Evolutionary conservation across 2,797 vertebrate genomes (phyloP).

Genomic region (Mormyrops boulengeri): DNA sequence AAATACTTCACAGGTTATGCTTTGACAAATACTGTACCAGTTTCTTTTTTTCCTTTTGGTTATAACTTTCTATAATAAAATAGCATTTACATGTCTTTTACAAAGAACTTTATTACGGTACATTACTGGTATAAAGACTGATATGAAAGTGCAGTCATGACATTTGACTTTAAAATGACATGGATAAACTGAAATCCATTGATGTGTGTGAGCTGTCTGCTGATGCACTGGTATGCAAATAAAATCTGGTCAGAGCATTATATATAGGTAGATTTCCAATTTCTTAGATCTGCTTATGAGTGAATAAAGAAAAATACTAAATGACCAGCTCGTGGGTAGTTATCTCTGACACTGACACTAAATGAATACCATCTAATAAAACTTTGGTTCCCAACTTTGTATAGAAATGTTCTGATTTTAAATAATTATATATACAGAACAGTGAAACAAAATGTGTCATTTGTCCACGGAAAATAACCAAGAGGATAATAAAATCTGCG

Average conservation of each 20-base stretch:
- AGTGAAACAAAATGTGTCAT: conserved; percentile 16
- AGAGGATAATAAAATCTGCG: conserved; percentile 13
- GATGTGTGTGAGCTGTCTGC: neutral
- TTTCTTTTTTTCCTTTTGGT: conserved; percentile 53
- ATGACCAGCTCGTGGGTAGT: neutral
- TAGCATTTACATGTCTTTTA: conserved; percentile 77
- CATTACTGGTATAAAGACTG: conserved; percentile 50
- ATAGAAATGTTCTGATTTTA: conserved; percentile 61
- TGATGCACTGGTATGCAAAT: neutral
- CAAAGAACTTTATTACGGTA: conserved; percentile 57
- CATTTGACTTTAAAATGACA: conserved; percentile 3
- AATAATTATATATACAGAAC: conserved; percentile 54
- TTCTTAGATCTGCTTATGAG: conserved; percentile 5
- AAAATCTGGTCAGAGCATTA: neutral
- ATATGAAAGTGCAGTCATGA: conserved; percentile 42
- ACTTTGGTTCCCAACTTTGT: conserved; percentile 71
- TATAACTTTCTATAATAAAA: conserved; percentile 65
- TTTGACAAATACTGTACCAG: conserved; percentile 69
- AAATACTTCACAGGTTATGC: conserved; percentile 75
- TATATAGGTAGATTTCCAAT: conserved; percentile 7
- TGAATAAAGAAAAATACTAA: neutral
- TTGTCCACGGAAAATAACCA: conserved; percentile 3
- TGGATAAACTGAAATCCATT: neutral
- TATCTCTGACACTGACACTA: conserved; percentile 34
- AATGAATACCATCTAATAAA: conserved; percentile 49